phyloP scores from a whole-genome alignment of 1,140 invertebrate genomes.

The Delia radicum region DNA sequence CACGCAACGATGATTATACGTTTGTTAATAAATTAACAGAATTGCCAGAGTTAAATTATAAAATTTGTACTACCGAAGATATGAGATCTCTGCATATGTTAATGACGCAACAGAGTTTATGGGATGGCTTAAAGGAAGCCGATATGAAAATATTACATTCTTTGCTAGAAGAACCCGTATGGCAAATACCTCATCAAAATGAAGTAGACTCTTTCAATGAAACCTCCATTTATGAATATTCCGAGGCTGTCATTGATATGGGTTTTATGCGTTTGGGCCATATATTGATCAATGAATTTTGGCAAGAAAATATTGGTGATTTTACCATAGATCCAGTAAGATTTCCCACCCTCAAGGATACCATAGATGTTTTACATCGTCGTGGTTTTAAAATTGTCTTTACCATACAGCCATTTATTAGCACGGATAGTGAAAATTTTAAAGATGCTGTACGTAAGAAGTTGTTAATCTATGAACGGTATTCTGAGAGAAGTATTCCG shows the following conservation, averaged over 20 bases:
- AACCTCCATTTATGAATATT: slow-evolving; percentile 74
- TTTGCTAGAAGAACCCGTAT: slow-evolving; percentile 77
- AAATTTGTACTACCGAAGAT: slow-evolving; percentile 78
- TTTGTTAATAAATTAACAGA: slow-evolving; percentile 69
- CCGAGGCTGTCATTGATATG: slow-evolving; percentile 74
- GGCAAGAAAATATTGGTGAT: slow-evolving; percentile 81
- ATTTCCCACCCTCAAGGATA: slow-evolving; percentile 75
- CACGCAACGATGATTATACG: slow-evolving; percentile 74
- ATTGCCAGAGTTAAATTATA: slow-evolving; percentile 75
- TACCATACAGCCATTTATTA: slow-evolving; percentile 82
- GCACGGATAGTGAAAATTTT: slow-evolving; percentile 79
- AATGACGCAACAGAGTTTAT: slow-evolving; percentile 71
- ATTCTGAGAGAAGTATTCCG: slow-evolving; percentile 71
- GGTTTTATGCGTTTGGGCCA: slow-evolving; percentile 76
- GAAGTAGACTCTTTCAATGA: slow-evolving; percentile 65
- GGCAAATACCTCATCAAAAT: slow-evolving; percentile 72
- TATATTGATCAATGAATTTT: slow-evolving; percentile 80
- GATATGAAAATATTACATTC: slow-evolving; percentile 74
- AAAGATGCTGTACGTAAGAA: slow-evolving; percentile 71
- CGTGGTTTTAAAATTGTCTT: slow-evolving; percentile 83
- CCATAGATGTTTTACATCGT: slow-evolving; percentile 77
- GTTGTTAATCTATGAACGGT: slow-evolving; percentile 70
- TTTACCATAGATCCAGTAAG: slow-evolving; percentile 69
- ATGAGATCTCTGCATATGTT: slow-evolving; percentile 72
- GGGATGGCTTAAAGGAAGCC: slow-evolving; percentile 77